Evolutionary conservation across 1,140 invertebrate species (phyloP).

Genomic region (Drosophila novamexicana): DNA sequence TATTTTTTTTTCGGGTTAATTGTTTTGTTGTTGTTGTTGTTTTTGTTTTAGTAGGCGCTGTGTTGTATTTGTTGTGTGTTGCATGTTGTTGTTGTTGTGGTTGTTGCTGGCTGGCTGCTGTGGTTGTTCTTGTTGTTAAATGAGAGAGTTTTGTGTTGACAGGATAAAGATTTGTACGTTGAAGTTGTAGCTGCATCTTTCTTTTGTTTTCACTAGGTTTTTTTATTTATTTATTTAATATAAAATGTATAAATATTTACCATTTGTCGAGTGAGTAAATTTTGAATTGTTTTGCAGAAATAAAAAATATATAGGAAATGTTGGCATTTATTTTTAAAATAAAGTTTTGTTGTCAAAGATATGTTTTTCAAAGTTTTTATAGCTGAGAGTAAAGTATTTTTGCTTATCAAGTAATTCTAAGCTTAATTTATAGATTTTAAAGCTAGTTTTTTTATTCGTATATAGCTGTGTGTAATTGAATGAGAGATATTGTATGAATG

Average conservation of each 20-base stretch:
- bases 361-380: slow-evolving; percentile 45
- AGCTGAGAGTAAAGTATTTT: slow-evolving; percentile 45
- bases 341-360: slow-evolving; percentile 38
- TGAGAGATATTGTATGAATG: slow-evolving; percentile 18
- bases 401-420: slow-evolving; percentile 60
- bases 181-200: slow-evolving; percentile 41
- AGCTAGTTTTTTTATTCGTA: slow-evolving; percentile 24
- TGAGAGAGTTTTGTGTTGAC: slow-evolving; percentile 31
- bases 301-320: slow-evolving; percentile 22
- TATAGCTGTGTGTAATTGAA: slow-evolving; percentile 40
- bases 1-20: slow-evolving; percentile 30
- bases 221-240: slow-evolving; percentile 18
- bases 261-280: slow-evolving; percentile 25
- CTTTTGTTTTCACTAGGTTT: slow-evolving; percentile 21
- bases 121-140: slow-evolving; percentile 38
- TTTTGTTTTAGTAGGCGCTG: slow-evolving; percentile 48
- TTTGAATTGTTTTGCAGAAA: slow-evolving; percentile 34
- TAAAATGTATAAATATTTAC: slow-evolving; percentile 26
- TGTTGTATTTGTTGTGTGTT: slow-evolving; percentile 40
- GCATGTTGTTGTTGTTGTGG: slow-evolving; percentile 44
- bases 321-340: slow-evolving; percentile 3
- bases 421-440: slow-evolving; percentile 50
- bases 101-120: slow-evolving; percentile 42
- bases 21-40: slow-evolving; percentile 39
- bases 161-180: slow-evolving; percentile 42